These are phyloP conservation scores for Leptodactylus fallax DNA, from an alignment of 2,797 vertebrate species.

Conservation along the genomic window DNA sequence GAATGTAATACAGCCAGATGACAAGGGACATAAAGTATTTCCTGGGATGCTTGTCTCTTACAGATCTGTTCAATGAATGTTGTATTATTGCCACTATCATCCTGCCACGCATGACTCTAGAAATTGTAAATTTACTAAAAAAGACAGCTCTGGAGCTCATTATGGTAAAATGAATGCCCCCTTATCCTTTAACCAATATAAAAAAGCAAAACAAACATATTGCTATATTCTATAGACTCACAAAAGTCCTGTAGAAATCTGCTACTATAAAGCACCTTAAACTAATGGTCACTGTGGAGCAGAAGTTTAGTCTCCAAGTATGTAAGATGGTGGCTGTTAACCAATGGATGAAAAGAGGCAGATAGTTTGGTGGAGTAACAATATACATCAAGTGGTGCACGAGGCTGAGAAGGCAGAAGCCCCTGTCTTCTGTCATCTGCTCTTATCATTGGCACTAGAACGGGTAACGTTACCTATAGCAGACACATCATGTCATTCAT, in stretches of 20 bases:
- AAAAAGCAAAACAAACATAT: conserved; percentile 24
- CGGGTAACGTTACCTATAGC: neutral
- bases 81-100: neutral
- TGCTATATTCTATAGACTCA: conserved; percentile 10
- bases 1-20: neutral
- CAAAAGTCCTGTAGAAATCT: conserved; percentile 19
- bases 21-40: neutral
- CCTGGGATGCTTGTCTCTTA: neutral
- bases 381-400: neutral
- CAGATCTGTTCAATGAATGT: neutral
- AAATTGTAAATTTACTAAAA: neutral
- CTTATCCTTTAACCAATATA: neutral
- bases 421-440: neutral
- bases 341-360: conserved; percentile 6
- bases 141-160: neutral
- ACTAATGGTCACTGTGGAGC: neutral
- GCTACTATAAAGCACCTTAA: neutral
- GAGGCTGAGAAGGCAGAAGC: neutral
- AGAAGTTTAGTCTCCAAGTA: neutral
- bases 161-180: neutral
- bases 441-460: conserved; percentile 23
- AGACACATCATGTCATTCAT: neutral
- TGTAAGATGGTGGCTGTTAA: neutral
- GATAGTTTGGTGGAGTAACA: neutral
- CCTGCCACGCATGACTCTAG: neutral